A percentile compares a stretch with the other conserved stretches of the same genome.
Conservation (phyloP, 1,140 invertebrate genomes). For the Goniozus legneri region DNA sequence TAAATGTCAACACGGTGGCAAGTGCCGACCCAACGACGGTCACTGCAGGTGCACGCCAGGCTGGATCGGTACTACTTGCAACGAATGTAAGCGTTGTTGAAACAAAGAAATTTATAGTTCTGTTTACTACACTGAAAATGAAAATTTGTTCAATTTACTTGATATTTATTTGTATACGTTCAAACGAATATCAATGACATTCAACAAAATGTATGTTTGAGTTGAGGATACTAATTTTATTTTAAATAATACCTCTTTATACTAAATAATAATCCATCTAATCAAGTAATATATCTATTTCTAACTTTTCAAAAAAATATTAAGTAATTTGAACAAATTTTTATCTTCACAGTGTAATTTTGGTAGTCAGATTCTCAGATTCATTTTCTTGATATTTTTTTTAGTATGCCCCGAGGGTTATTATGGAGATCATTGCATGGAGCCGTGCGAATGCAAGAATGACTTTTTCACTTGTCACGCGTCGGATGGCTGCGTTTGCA, state of each 20-base stretch:
- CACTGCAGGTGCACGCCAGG: constrained; percentile 76
- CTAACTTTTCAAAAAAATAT: too few species aligned
- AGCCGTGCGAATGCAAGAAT: constrained; percentile 71
- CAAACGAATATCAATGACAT: too few species aligned
- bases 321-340: too few species aligned
- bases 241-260: too few species aligned
- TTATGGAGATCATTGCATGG: constrained; percentile 84
- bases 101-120: constrained; percentile 9
- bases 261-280: too few species aligned
- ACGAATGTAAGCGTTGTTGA: constrained; percentile 66
- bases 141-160: too few species aligned
- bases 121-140: too few species aligned
- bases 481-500: constrained; percentile 75
- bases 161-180: too few species aligned
- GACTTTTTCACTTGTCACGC: constrained; percentile 76
- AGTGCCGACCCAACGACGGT: constrained; percentile 77
- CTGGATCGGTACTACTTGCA: constrained; percentile 76
- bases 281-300: too few species aligned
- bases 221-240: too few species aligned
- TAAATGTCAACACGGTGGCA: constrained; percentile 76
- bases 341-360: too few species aligned
- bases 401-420: constrained; percentile 86
- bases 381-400: constrained; percentile 28
- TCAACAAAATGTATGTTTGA: too few species aligned
- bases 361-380: not conserved